Evolutionary conservation across 2,797 vertebrate genomes (phyloP).

Genomic region (Coendou prehensilis): DNA sequence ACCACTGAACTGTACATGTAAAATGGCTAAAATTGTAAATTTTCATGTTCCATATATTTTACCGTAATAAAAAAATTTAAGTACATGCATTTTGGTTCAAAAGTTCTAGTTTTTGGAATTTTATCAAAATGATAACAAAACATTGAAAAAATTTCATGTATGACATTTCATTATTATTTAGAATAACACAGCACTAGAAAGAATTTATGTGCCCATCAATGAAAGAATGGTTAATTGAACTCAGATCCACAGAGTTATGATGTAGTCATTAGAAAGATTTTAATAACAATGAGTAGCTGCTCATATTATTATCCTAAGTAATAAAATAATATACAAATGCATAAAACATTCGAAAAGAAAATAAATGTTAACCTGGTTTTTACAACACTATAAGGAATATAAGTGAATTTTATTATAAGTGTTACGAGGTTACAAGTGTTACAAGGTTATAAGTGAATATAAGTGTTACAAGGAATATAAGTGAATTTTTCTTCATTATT

Average conservation of each 20-base stretch:
- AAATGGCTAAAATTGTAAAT: neutral
- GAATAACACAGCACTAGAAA: neutral
- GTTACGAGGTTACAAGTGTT: too few species aligned
- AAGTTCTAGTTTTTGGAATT: neutral
- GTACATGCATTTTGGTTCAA: neutral
- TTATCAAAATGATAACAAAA: slow-evolving; percentile 26
- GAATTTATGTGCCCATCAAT: neutral
- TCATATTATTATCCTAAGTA: neutral
- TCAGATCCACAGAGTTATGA: neutral
- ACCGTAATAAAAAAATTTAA: neutral
- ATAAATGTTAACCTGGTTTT: neutral
- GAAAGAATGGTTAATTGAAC: neutral
- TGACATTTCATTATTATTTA: neutral
- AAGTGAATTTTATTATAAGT: neutral
- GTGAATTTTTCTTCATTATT: neutral
- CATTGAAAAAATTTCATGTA: neutral
- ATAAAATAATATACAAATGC: neutral
- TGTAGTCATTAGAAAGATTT: neutral
- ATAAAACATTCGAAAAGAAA: slow-evolving; percentile 16
- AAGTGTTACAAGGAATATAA: neutral
- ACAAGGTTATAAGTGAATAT: too few species aligned
- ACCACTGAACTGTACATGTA: neutral
- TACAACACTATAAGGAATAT: neutral
- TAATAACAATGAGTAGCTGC: neutral
- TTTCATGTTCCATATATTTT: neutral